Conservation (phyloP, 2,113 vertebrate species). For the Ginglymostoma cirratum region DNA sequence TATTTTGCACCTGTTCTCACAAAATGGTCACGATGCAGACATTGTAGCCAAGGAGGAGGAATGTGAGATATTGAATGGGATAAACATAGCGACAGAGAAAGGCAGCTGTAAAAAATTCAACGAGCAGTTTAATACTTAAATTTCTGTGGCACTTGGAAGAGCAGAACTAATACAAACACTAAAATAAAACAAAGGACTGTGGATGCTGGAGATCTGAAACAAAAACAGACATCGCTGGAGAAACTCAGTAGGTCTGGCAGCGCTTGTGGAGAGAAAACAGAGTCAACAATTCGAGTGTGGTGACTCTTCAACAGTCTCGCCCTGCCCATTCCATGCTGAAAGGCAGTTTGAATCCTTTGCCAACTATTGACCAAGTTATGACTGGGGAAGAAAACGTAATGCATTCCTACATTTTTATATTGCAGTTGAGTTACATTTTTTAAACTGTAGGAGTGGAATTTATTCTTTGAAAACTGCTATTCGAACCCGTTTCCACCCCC, state of each 20-base stretch:
- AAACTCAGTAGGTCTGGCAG: too few relatives aligned
- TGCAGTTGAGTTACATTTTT: neutral
- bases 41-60: neutral
- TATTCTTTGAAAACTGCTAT: neutral
- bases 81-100: neutral
- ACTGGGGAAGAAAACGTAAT: neutral
- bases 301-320: too few relatives aligned
- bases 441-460: neutral
- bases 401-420: neutral
- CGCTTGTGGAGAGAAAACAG: too few relatives aligned
- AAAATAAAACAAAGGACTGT: neutral
- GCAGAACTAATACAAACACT: neutral
- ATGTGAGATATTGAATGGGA: neutral
- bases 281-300: too few relatives aligned
- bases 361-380: neutral
- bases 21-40: neutral
- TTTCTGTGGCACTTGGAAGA: neutral
- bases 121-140: neutral
- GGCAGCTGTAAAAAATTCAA: neutral
- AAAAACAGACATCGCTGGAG: too few relatives aligned
- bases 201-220: neutral
- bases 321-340: neutral
- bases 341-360: neutral
- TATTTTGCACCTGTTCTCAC: neutral
- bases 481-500: too few relatives aligned